Conservation (phyloP, 2,113 vertebrate genomes). For the Cavia aperea region DNA sequence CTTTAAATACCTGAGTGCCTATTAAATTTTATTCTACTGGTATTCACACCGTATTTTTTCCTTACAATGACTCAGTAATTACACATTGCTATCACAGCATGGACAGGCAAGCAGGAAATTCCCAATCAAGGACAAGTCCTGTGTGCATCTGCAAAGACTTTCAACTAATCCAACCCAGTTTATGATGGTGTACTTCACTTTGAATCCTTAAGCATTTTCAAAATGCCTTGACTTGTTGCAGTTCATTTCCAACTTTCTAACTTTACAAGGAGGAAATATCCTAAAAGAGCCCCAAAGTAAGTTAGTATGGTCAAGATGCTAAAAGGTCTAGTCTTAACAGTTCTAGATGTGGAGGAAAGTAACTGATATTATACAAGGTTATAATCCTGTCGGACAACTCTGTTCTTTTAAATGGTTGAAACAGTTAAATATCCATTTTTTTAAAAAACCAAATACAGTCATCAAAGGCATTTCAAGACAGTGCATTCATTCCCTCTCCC, state of each 20-base stretch:
- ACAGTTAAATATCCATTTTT: background rate
- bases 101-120: background rate
- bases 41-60: background rate
- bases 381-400: background rate
- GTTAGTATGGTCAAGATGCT: background rate
- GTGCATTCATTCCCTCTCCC: background rate
- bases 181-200: background rate
- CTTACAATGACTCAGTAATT: background rate
- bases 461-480: background rate
- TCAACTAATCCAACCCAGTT: conserved; percentile 6
- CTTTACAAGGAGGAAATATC: background rate
- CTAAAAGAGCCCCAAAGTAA: background rate
- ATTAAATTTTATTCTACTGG: background rate
- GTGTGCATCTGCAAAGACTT: background rate
- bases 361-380: background rate
- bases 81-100: background rate
- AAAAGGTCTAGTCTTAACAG: background rate
- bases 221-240: background rate
- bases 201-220: conserved; percentile 16
- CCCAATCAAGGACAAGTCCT: background rate
- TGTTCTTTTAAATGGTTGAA: background rate
- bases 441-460: background rate
- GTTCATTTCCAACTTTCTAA: background rate
- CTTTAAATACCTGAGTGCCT: background rate
- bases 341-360: background rate